These are phyloP conservation scores for Parapsyche elsis DNA, from an alignment of 1,140 invertebrate species.

Conservation along the genomic window DNA sequence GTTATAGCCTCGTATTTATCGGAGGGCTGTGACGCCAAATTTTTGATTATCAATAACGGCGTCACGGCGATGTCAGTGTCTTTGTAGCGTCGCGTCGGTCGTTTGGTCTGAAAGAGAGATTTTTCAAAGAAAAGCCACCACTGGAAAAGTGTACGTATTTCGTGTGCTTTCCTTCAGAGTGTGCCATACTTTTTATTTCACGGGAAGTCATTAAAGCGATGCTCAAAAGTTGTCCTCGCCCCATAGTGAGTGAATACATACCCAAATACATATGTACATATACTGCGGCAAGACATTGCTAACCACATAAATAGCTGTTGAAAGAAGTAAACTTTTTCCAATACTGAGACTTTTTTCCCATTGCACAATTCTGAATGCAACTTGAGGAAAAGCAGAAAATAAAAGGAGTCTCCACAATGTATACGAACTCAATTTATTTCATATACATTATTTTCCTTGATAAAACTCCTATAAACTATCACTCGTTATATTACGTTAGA, in stretches of 20 bases:
- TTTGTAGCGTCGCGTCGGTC: no score
- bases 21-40: background rate
- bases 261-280: background rate
- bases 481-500: no score
- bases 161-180: no score
- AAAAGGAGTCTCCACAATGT: background rate
- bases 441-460: background rate
- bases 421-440: background rate
- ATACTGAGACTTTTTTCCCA: background rate
- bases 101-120: no score
- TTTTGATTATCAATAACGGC: slow-evolving; percentile 41
- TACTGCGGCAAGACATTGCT: background rate
- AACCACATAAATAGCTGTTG: slow-evolving; percentile 7
- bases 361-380: background rate
- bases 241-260: background rate
- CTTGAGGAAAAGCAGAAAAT: background rate
- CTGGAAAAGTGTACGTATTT: no score
- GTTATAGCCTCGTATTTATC: slow-evolving; percentile 39
- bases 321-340: slow-evolving; percentile 21
- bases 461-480: background rate
- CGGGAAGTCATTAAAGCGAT: slow-evolving; percentile 16
- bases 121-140: no score
- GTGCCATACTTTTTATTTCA: no score
- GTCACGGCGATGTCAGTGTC: background rate
- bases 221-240: background rate